Percentiles rank a stretch among this genome's conserved stretches.
phyloP scores from a whole-genome alignment of 2,113 vertebrate species.

The Bagarius yarrelli region DNA sequence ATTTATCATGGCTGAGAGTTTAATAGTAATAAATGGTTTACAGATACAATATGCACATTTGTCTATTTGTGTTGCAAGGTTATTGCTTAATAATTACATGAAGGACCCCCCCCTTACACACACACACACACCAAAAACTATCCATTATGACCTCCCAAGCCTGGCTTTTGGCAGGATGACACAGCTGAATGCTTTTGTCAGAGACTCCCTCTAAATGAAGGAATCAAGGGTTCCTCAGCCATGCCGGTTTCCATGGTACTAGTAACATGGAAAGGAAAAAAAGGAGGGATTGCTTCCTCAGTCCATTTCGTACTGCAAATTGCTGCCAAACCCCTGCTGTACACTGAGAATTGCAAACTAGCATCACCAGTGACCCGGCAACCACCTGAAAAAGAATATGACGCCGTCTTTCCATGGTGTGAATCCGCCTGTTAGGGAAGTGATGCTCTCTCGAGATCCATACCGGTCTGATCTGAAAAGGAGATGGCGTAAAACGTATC shows the following conservation, averaged over 20 bases:
- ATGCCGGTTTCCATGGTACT: conserved; percentile 52
- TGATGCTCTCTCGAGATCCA: not conserved
- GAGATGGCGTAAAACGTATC: conserved; percentile 34
- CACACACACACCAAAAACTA: not conserved
- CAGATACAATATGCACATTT: not conserved
- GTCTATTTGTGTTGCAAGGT: not conserved
- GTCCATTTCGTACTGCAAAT: conserved; percentile 23
- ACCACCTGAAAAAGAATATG: conserved; percentile 18
- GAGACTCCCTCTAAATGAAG: conserved; percentile 40
- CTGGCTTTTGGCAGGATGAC: conserved; percentile 36
- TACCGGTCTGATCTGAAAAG: conserved; percentile 26
- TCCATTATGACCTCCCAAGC: conserved; percentile 14
- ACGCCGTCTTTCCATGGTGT: conserved; percentile 25
- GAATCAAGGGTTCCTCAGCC: conserved; percentile 40
- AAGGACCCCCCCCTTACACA: not conserved
- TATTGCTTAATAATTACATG: conserved; percentile 11
- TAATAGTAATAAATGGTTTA: not conserved
- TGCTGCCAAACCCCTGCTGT: conserved; percentile 30
- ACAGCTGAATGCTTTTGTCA: conserved; percentile 32
- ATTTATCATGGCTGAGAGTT: not conserved
- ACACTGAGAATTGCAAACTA: conserved; percentile 40
- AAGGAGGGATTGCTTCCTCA: conserved; percentile 18
- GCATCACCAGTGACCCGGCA: conserved; percentile 32
- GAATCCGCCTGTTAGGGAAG: conserved; percentile 31
- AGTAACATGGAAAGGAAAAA: conserved; percentile 12